These are phyloP conservation scores for Dryococelus australis DNA, from an alignment of 2,888 invertebrate genomes.

Conservation along the genomic window DNA sequence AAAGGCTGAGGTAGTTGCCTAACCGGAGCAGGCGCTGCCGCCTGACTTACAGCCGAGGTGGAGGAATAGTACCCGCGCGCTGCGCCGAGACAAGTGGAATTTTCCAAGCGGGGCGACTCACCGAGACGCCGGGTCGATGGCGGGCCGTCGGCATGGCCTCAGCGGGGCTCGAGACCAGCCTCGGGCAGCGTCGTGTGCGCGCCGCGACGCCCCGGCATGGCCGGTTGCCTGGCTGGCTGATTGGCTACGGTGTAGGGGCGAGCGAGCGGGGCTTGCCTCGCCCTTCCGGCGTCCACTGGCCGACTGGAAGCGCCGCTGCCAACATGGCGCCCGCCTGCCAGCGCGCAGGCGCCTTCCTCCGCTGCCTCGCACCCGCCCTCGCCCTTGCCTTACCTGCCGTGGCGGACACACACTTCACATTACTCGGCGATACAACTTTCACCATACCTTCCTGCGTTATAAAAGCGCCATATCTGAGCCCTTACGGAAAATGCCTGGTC, in stretches of 20 bases:
- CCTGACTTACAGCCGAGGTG: no score
- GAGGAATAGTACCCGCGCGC: no score
- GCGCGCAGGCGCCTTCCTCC: background rate
- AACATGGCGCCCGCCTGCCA: background rate
- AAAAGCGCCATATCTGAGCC: no score
- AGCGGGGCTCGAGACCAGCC: background rate
- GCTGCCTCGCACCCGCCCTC: background rate
- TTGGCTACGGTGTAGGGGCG: background rate
- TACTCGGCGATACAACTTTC: background rate
- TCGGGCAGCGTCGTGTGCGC: background rate
- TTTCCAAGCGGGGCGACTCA: no score
- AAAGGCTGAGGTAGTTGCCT: no score
- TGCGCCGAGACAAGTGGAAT: no score
- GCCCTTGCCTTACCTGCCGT: background rate
- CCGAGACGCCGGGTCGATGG: no score
- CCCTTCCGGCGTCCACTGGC: background rate
- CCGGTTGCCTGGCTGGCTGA: background rate
- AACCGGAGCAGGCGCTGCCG: no score
- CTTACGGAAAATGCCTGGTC: no score
- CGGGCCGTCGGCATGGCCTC: background rate
- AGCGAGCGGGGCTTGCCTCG: background rate
- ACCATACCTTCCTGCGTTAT: no score
- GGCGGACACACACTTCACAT: background rate
- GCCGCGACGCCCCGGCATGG: constrained; percentile 11
- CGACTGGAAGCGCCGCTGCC: background rate